A percentile compares a stretch with the other conserved stretches of the same genome.
Evolutionary conservation across 2,113 vertebrate genomes (phyloP).

Genomic region (Montifringilla adamsi): DNA sequence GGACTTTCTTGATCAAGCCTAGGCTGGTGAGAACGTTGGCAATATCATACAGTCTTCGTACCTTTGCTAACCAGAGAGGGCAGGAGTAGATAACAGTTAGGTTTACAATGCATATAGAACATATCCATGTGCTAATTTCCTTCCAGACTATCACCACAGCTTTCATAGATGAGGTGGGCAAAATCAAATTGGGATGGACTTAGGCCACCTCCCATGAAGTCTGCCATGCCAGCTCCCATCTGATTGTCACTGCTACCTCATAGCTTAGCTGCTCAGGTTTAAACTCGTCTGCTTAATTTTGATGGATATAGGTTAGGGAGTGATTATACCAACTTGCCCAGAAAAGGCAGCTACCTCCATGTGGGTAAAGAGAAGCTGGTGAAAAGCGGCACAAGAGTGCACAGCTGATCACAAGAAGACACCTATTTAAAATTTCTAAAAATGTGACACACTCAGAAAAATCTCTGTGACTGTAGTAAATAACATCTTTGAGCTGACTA

Average conservation of each 20-base stretch:
- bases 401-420: background rate
- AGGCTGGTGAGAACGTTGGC: constrained; percentile 93
- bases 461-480: background rate
- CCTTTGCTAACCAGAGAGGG: constrained; percentile 79
- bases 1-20: constrained; percentile 88
- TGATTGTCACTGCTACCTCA: background rate
- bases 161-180: background rate
- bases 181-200: background rate
- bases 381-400: background rate
- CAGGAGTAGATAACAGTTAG: background rate
- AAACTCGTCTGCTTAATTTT: background rate
- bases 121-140: background rate
- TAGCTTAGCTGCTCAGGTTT: background rate
- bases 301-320: background rate
- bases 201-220: background rate
- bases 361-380: background rate
- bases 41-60: constrained; percentile 91
- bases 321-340: background rate
- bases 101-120: background rate
- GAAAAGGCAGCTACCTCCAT: background rate
- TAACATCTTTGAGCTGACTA: background rate
- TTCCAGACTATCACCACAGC: background rate
- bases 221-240: background rate
- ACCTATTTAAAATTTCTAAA: background rate
- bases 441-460: background rate